These are phyloP conservation scores for Lacerta agilis DNA, from an alignment of 2,797 vertebrate genomes.

Conservation along the genomic window DNA sequence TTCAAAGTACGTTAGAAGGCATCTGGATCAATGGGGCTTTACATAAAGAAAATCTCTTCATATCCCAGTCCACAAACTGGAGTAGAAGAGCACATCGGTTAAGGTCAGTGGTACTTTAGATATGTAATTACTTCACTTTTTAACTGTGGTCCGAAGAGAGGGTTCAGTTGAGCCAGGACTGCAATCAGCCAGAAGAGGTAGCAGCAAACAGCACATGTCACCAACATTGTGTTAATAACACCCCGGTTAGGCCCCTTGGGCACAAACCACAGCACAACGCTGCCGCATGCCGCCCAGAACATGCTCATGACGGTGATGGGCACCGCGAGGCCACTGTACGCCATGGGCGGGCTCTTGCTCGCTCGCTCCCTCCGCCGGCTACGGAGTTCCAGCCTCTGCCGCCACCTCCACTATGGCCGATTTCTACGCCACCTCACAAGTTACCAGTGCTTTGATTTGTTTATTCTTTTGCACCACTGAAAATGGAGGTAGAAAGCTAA, in stretches of 20 bases:
- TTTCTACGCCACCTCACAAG: not conserved
- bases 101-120: too few species aligned
- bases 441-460: too few species aligned
- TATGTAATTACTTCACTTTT: too few species aligned
- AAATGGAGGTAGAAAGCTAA: not conserved
- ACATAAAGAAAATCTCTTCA: too few species aligned
- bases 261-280: slow-evolving; percentile 90
- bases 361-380: not conserved
- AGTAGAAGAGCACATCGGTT: too few species aligned
- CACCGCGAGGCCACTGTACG: slow-evolving; percentile 84
- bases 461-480: not conserved
- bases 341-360: slow-evolving; percentile 74
- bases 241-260: slow-evolving; percentile 96
- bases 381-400: not conserved
- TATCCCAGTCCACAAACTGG: too few species aligned
- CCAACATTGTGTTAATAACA: slow-evolving; percentile 96
- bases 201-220: slow-evolving; percentile 95
- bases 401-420: not conserved
- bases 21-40: too few species aligned
- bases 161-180: too few species aligned
- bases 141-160: too few species aligned
- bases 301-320: slow-evolving; percentile 90
- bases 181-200: slow-evolving; percentile 83
- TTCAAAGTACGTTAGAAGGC: too few species aligned
- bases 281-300: slow-evolving; percentile 91